Percentiles rank a stretch among this genome's conserved stretches.
Conservation (phyloP, 53 echinoderm and acorn worm genomes). For the Zoroaster sp. region DNA sequence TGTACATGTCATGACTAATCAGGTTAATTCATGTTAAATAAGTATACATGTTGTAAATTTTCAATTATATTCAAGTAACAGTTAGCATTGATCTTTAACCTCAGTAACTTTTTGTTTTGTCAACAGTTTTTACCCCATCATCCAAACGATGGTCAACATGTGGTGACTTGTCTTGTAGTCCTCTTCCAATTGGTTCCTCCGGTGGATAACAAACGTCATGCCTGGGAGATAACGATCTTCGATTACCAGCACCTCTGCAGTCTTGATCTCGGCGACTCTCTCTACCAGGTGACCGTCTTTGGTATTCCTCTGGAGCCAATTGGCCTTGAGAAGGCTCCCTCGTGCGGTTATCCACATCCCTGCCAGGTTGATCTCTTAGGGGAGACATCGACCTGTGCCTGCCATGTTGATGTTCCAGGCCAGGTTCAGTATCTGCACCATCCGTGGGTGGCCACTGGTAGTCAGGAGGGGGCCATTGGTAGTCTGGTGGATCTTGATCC, state of each 20-base stretch:
- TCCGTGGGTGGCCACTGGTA: slow-evolving; percentile 43
- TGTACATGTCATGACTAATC: too few relatives aligned
- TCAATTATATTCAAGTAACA: too few relatives aligned
- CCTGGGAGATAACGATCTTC: slow-evolving; percentile 22
- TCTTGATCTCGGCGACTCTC: not conserved
- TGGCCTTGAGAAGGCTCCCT: not conserved
- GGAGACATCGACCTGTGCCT: not conserved
- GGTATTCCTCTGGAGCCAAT: not conserved
- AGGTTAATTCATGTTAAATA: too few relatives aligned
- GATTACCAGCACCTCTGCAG: not conserved
- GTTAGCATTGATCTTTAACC: too few relatives aligned
- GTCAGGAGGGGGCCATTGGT: slow-evolving; percentile 45
- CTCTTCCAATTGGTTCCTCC: not conserved
- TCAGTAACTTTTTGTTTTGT: too few relatives aligned
- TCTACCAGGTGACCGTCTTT: not conserved
- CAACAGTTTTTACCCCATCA: not conserved
- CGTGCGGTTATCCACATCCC: not conserved
- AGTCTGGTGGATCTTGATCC: slow-evolving; percentile 28
- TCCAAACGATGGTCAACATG: not conserved
- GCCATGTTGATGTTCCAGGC: not conserved
- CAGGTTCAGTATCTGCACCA: not conserved
- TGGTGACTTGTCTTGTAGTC: not conserved
- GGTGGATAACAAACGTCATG: not conserved
- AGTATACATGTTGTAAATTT: too few relatives aligned
- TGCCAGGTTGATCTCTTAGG: not conserved